phyloP scores from a whole-genome alignment of 2,888 invertebrate genomes.

The Tethea ocularis region DNA sequence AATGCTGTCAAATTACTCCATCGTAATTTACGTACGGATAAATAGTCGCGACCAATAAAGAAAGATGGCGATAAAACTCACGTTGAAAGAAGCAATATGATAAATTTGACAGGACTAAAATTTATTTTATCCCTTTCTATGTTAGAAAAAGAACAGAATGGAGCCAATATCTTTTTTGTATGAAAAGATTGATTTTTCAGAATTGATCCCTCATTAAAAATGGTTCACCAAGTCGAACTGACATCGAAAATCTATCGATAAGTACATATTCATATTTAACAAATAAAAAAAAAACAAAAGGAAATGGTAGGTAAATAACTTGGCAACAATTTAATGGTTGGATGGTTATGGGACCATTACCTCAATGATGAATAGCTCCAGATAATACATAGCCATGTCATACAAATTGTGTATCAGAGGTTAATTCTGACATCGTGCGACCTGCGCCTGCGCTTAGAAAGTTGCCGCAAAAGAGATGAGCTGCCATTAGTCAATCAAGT shows the following conservation, averaged over 20 bases:
- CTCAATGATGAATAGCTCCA: slow-evolving; percentile 26
- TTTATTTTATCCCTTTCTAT: too few relatives aligned
- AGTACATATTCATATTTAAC: not conserved
- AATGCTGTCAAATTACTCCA: too few relatives aligned
- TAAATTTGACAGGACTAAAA: too few relatives aligned
- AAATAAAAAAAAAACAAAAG: not conserved
- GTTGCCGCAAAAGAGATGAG: slow-evolving; percentile 33
- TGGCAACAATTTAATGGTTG: not conserved
- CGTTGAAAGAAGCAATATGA: too few relatives aligned
- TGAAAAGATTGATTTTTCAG: too few relatives aligned
- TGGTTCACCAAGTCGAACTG: too few relatives aligned
- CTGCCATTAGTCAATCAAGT: slow-evolving; percentile 41
- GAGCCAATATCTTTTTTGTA: too few relatives aligned
- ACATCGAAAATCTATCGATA: not conserved
- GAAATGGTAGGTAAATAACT: not conserved
- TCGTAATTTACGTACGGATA: too few relatives aligned
- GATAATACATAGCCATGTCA: slow-evolving; percentile 44
- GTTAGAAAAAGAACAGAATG: too few relatives aligned
- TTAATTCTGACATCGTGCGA: slow-evolving; percentile 36
- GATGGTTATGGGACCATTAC: not conserved
- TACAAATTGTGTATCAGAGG: slow-evolving; percentile 42
- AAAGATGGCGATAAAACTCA: too few relatives aligned
- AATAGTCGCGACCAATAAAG: too few relatives aligned
- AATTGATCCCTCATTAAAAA: too few relatives aligned
- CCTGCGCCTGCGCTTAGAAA: slow-evolving; percentile 37